Evolutionary conservation across 2,888 invertebrate genomes (phyloP), one percentile per base, ranked within the genome.

Genomic region (Lobophora halterata): DNA sequence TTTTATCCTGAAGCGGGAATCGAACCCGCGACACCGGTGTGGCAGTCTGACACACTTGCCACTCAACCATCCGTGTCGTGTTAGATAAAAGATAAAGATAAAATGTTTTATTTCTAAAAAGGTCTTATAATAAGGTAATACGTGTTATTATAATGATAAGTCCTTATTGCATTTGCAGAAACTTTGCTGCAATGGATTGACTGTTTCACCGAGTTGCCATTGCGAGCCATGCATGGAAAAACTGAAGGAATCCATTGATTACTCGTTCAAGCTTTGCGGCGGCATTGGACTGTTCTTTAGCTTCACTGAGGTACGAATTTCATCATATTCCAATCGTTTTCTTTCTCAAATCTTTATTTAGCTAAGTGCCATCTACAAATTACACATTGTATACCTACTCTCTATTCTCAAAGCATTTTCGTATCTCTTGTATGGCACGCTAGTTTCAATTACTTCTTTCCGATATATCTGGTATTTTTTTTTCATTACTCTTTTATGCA

Each of bases 251-350:
- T 93, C 92, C 13, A 95, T 97, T 58, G 92, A 94, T 65, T 92
- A 94, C 71, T 97, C 95, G 1, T 95, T 97, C 68, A 95, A 96
- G 71, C 88, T 95, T 8, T 95, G 95, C 58, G 98, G 98, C 27
- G 96, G 96, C 44, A 93, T 98, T 61, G 97, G 97, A 37, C 88
- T 98, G 12, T 97, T 98, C 89, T 98, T 98, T 88, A 97, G 97
- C 71, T 98, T 98, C 70, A 97, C 97, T 26, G 98, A 98, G 95
- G 98, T 97, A 88, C 83, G 23, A 7, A 20, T 13, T 11, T 20
- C 10, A 8, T 24, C 8, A 23, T 1, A 23, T 11, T 19, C 35
- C 27, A 7, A 7, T 14, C 11, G 13, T 5, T 8, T 14, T 7
- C n/a, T 35, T 33, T 12, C 19, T 32, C 21, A n/a, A 19, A 8